Evolutionary conservation across 1,140 invertebrate genomes (phyloP), one percentile per base, ranked within the genome.

Genomic region (Littorina saxatilis): DNA sequence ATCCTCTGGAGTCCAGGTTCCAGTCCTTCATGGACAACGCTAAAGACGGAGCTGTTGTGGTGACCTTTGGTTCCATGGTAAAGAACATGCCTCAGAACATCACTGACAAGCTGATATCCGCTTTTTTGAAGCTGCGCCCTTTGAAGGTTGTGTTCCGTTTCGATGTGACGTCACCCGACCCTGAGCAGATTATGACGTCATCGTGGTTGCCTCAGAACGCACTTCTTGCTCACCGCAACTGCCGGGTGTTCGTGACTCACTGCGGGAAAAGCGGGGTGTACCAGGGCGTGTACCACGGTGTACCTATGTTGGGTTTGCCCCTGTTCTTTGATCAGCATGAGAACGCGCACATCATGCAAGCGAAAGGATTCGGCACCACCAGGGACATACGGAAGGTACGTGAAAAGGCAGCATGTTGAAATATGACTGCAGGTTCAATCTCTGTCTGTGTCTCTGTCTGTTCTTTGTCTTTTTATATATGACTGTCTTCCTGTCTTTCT

Each of bases 291-390:
- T 87, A 85, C 72, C 83, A 87, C 75, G 87, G 83, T 0, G 83
- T 89, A 9, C 88, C 88, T 9, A 80, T 89, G 63, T 27, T 97
- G 9, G 94, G 94, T 9, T 94, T 96, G 85, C 96, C 96, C 7
- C 90, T 96, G 79, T 94, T 94, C 73, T 95, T 94, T 1, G 96
- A 96, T 84, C 95, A 96, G 86, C 85, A 84, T 9, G 90, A 91
- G 7, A 94, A 94, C 87, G 82, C 83, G 29, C 11, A 76, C 20
- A 39, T 80, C 27, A 82, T 84, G 27, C 68, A 55, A 13, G 5
- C 27, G 5, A 86, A 84, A 39, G 81, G 61, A 3, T 86, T 82
- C 55, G 88, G 87, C 20, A 15, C 83, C 1, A 39, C 32, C 5
- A 1, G 32, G 47, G 50, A 76, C 29, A 37, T 68, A 5, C 29